A percentile compares a stretch with the other conserved stretches of the same genome.
Evolutionary conservation across 2,888 invertebrate species (phyloP).

Genomic region (Steromphala cineraria): DNA sequence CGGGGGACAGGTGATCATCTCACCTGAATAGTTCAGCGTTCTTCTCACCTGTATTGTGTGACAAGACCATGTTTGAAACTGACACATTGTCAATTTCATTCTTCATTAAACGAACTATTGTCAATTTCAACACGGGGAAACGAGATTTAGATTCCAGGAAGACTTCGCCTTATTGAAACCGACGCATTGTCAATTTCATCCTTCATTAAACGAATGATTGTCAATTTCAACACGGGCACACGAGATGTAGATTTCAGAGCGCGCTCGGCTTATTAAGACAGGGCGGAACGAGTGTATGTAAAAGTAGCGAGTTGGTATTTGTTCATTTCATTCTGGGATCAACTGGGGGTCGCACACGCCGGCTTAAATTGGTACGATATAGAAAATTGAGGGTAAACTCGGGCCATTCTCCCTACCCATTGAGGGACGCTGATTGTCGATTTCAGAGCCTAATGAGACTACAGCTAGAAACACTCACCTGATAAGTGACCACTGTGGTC

Average conservation of each 20-base stretch:
- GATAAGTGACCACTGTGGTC: not conserved
- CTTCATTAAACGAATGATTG: not conserved
- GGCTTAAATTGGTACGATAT: not conserved
- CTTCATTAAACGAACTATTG: not conserved
- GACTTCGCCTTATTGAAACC: not conserved
- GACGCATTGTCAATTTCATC: not conserved
- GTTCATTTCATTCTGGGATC: not conserved
- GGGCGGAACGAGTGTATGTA: not conserved
- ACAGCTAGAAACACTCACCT: not conserved
- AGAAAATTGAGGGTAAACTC: not conserved
- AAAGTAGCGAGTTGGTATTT: not conserved
- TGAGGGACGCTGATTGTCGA: not conserved
- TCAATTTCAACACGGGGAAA: not conserved
- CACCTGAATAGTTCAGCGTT: too few species aligned
- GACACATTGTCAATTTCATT: not conserved
- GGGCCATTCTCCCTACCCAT: not conserved
- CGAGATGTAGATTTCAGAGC: not conserved
- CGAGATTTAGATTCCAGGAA: not conserved
- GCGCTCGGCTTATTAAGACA: not conserved
- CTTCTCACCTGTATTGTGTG: not conserved
- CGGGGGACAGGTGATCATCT: too few species aligned
- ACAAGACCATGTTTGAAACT: not conserved
- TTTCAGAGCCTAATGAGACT: not conserved
- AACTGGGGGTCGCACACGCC: not conserved
- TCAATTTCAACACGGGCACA: not conserved